phyloP scores from a whole-genome alignment of 2,797 vertebrate genomes.

The Xyrichtys novacula region DNA sequence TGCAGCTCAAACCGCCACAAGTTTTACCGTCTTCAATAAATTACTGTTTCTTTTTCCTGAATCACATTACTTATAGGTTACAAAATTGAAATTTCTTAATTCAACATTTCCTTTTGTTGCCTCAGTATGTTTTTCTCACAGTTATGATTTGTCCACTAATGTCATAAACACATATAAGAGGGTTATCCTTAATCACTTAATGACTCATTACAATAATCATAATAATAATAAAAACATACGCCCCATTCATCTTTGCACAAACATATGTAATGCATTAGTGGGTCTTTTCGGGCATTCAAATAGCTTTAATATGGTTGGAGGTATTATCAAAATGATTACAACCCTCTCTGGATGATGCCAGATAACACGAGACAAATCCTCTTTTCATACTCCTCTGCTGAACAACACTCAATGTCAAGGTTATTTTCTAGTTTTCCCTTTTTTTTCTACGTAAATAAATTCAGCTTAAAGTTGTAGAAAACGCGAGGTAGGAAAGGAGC shows the following conservation, averaged over 20 bases:
- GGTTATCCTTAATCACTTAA: conserved; percentile 74
- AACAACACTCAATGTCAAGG: conserved; percentile 45
- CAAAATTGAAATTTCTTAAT: too few species aligned
- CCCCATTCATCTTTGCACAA: conserved; percentile 72
- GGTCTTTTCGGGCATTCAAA: conserved; percentile 53
- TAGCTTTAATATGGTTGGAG: conserved; percentile 67
- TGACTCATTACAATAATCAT: conserved; percentile 71
- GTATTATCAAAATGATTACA: conserved; percentile 70
- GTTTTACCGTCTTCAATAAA: neutral
- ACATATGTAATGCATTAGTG: conserved; percentile 79
- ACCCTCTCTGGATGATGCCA: conserved; percentile 59
- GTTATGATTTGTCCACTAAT: conserved; percentile 10
- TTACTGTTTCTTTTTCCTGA: neutral
- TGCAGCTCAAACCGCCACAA: neutral
- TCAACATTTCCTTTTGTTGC: too few species aligned
- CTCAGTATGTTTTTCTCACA: neutral
- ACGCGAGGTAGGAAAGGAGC: too few species aligned
- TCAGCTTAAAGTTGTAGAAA: conserved; percentile 15
- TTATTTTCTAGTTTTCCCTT: conserved; percentile 18
- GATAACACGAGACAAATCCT: conserved; percentile 70
- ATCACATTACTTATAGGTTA: too few species aligned
- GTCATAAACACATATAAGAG: conserved; percentile 80
- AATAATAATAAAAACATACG: conserved; percentile 57
- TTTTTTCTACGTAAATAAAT: conserved; percentile 5
- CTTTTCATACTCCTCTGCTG: conserved; percentile 61